Percentiles rank a stretch among this genome's conserved stretches.
These are phyloP conservation scores for Caenorhabditis latens DNA, from an alignment of 1,140 invertebrate genomes.

Conservation along the genomic window DNA sequence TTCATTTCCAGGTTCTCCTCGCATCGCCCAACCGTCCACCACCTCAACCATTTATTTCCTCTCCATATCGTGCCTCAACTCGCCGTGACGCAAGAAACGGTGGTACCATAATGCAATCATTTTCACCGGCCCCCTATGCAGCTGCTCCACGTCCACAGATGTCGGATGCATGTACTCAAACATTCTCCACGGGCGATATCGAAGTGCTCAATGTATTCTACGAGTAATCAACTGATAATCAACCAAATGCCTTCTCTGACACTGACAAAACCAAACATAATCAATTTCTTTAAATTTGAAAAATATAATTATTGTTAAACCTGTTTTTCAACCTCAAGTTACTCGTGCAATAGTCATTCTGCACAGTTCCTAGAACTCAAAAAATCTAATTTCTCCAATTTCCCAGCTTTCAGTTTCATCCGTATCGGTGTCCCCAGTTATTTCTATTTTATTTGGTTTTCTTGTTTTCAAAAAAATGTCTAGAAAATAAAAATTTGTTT, in stretches of 20 bases:
- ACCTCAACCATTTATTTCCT: slow-evolving; percentile 67
- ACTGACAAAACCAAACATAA: neutral
- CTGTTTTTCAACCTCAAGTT: neutral
- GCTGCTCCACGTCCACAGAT: slow-evolving; percentile 66
- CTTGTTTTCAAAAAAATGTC: neutral
- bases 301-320: neutral
- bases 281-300: neutral
- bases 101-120: slow-evolving; percentile 51
- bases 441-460: slow-evolving; percentile 1
- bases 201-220: slow-evolving; percentile 75
- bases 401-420: slow-evolving; percentile 37
- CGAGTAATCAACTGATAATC: slow-evolving; percentile 66
- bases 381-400: neutral
- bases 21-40: slow-evolving; percentile 66
- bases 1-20: slow-evolving; percentile 64
- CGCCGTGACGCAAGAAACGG: slow-evolving; percentile 48
- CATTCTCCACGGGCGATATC: slow-evolving; percentile 77
- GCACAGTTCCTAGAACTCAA: neutral
- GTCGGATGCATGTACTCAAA: slow-evolving; percentile 73
- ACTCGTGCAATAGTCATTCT: slow-evolving; percentile 13
- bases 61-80: slow-evolving; percentile 60
- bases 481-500: neutral
- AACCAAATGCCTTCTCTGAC: slow-evolving; percentile 10
- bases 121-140: slow-evolving; percentile 48
- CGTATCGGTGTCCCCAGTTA: slow-evolving; percentile 22